A percentile compares a stretch with the other conserved stretches of the same genome.
Conservation (phyloP, 2,113 vertebrate species). For the Heterocephalus glaber region DNA sequence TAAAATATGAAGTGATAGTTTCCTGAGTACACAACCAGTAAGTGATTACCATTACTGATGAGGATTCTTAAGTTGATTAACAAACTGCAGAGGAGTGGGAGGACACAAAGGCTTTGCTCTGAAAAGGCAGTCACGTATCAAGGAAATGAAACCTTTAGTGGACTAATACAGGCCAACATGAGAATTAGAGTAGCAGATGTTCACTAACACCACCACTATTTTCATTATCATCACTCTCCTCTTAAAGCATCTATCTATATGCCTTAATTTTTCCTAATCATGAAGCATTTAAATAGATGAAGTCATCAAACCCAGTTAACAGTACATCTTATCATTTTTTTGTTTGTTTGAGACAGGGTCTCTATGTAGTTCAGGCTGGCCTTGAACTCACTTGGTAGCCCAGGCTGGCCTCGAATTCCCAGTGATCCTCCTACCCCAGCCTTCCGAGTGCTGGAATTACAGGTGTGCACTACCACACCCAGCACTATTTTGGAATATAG, state of each 20-base stretch:
- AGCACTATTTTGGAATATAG: neutral
- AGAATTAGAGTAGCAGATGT: neutral
- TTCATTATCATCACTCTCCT: neutral
- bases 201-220: neutral
- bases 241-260: neutral
- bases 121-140: neutral
- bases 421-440: neutral
- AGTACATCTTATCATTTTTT: neutral
- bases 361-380: neutral
- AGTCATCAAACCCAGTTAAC: neutral
- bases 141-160: neutral
- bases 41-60: neutral
- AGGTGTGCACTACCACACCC: neutral
- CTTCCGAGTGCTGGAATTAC: no score
- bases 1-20: neutral
- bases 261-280: slow-evolving; percentile 14
- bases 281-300: neutral
- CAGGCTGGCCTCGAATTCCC: neutral
- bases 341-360: neutral
- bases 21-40: neutral
- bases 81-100: neutral
- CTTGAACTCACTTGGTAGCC: neutral
- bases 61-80: neutral
- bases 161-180: neutral
- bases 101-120: neutral